Evolutionary conservation across 2,113 vertebrate genomes (phyloP).

Genomic region (Eleginops maclovinus): DNA sequence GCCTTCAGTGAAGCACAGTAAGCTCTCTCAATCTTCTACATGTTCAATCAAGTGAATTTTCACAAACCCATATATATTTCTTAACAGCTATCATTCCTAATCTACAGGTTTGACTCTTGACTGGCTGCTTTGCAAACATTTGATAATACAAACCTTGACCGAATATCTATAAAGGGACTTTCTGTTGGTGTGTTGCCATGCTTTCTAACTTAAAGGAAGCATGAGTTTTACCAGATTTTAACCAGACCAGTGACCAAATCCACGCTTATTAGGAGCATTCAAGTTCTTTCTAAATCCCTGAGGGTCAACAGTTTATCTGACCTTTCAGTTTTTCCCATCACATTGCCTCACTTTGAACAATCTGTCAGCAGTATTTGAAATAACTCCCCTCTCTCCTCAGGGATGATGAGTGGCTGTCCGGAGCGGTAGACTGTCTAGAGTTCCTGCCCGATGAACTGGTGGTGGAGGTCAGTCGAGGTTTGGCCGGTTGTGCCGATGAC

Average conservation of each 20-base stretch:
- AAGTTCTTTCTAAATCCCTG: not conserved
- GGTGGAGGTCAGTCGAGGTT: conserved; percentile 92
- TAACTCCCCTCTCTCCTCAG: conserved; percentile 70
- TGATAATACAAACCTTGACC: not conserved
- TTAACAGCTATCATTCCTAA: not conserved
- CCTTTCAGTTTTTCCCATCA: not conserved
- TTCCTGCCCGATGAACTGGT: conserved; percentile 93
- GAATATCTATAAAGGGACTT: not conserved
- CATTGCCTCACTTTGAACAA: not conserved
- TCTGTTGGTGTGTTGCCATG: not conserved
- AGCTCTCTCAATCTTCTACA: conserved; percentile 55
- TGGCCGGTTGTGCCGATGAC: conserved; percentile 86
- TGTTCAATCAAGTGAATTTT: not conserved
- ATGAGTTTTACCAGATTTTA: no score
- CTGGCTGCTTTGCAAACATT: not conserved
- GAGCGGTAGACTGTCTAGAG: conserved; percentile 93
- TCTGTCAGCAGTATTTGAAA: not conserved
- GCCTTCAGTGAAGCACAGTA: conserved; percentile 97
- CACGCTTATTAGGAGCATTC: not conserved
- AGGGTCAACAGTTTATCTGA: not conserved
- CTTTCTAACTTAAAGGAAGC: not conserved
- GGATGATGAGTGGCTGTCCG: conserved; percentile 94
- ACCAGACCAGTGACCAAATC: not conserved
- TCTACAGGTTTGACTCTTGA: not conserved
- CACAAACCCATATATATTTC: not conserved